A percentile compares a stretch with the other conserved stretches of the same genome.
Evolutionary conservation across 1,140 invertebrate species (phyloP).

Genomic region (Ectropis grisescens): DNA sequence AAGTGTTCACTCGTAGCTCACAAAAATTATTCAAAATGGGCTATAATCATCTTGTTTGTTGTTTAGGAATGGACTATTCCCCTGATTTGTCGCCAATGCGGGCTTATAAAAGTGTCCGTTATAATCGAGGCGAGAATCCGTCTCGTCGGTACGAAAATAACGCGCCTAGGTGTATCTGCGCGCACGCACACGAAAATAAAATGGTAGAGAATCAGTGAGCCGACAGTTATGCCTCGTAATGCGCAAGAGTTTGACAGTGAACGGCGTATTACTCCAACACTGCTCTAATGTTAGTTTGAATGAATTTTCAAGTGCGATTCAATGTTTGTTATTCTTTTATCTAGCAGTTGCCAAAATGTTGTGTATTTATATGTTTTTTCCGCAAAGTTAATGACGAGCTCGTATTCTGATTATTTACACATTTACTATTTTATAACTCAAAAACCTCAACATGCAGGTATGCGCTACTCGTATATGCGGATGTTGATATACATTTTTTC

Average conservation of each 20-base stretch:
- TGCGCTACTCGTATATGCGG: too few relatives aligned
- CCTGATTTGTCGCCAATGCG: constrained; percentile 57
- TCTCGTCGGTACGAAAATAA: constrained; percentile 42
- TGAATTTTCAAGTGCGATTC: constrained; percentile 14
- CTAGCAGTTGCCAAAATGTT: too few relatives aligned
- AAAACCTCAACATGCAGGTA: too few relatives aligned
- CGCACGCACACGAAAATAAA: constrained; percentile 36
- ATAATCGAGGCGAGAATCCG: constrained; percentile 24
- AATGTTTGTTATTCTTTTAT: constrained; percentile 11
- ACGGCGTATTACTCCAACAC: constrained; percentile 21
- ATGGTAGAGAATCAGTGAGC: constrained; percentile 27
- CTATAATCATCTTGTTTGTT: constrained; percentile 64
- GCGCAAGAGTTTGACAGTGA: constrained; percentile 25
- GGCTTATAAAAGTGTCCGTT: constrained; percentile 47
- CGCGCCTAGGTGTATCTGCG: constrained; percentile 28
- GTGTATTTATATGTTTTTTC: too few relatives aligned
- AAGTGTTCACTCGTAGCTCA: too few relatives aligned
- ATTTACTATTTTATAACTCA: too few relatives aligned
- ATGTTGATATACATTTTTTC: too few relatives aligned
- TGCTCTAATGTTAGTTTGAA: constrained; percentile 18
- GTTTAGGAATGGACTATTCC: constrained; percentile 49
- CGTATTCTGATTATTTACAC: too few relatives aligned
- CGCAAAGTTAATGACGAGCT: too few relatives aligned
- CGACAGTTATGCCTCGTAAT: constrained; percentile 34
- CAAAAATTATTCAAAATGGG: constrained; percentile 54